A percentile compares a stretch with the other conserved stretches of the same genome.
phyloP scores from a whole-genome alignment of 1,140 invertebrate species.

The Lepidurus arcticus region DNA sequence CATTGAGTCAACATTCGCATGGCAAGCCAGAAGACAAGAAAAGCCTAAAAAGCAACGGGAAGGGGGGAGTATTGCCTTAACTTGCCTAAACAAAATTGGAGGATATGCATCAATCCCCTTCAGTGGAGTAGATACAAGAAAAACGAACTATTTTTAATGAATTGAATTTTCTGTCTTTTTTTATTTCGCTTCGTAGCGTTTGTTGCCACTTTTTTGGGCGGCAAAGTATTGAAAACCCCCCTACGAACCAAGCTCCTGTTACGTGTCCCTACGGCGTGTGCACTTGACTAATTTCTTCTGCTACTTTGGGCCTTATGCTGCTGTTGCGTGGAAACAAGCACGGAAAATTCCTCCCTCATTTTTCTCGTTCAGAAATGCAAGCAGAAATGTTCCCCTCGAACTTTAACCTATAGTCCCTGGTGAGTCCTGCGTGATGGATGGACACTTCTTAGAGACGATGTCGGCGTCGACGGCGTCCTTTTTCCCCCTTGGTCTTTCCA shows the following conservation, averaged over 20 bases:
- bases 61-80: not conserved
- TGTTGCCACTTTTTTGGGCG: not conserved
- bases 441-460: conserved; percentile 2
- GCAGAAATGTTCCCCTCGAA: not conserved
- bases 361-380: not conserved
- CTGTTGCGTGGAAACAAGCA: not conserved
- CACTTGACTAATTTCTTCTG: not conserved
- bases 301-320: not conserved
- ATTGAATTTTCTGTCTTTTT: not conserved
- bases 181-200: not conserved
- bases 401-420: not conserved
- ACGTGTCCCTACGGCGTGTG: not conserved
- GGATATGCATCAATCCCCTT: conserved; percentile 2
- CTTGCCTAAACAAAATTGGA: not conserved
- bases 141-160: not conserved
- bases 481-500: not conserved
- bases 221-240: not conserved
- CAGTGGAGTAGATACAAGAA: not conserved
- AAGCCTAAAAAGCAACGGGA: conserved; percentile 16
- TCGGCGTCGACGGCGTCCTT: conserved; percentile 7
- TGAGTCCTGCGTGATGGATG: conserved; percentile 13
- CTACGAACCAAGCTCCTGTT: not conserved
- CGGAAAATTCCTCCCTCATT: not conserved
- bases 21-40: conserved; percentile 3
- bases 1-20: conserved; percentile 16